Base-by-base conservation (phyloP, 2,888 invertebrate species). In the Scaptomyza cyrtandrae region DNA sequence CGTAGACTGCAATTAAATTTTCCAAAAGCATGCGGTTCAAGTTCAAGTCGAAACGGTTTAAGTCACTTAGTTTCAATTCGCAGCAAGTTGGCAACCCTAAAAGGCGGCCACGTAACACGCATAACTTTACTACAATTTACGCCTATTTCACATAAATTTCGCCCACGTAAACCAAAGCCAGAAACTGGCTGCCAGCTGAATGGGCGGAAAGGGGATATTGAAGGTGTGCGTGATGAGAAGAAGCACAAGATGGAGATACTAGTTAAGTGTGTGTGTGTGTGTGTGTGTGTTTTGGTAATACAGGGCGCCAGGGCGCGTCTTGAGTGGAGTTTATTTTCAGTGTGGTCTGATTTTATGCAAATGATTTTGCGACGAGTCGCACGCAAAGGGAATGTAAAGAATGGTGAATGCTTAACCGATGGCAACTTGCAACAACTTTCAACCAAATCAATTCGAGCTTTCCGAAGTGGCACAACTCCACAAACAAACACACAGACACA, bases 321-420 rank as follows among this genome's bases (percentile, higher is more conserved):
- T 54, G 62, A 65, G 59, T 66, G 60, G 62, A 86, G 82, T 84
- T 84, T 84, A 80, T 83, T 83, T 83, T 84, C 75, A 77, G 65
- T 86, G 72, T 65, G 87, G 80, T 86, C 85, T 85, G 87, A 85
- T 82, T 82, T 84, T 82, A 87, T 86, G 82, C 85, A 84, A 84
- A 84, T 81, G 72, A 84, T 72, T 80, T 75, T 75, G 59, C 70
- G 60, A 63, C 77, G 66, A 65, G 56, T 44, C 68, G 39, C 48
- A 27, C 41, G 68, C 59, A n/a, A 60, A 52, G 49, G 33, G 50
- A 49, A 49, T 37, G 33, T 11, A 46, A 43, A 29, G 59, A 60
- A 70, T 59, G 46, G 16, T 16, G 49, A 67, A 59, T 60, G 67
- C 41, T 67, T 41, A 61, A 49, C 49, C 41, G 29, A 39, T 24